Evolutionary conservation across 2,888 invertebrate genomes (phyloP).

Genomic region (Esperia sulphurella): DNA sequence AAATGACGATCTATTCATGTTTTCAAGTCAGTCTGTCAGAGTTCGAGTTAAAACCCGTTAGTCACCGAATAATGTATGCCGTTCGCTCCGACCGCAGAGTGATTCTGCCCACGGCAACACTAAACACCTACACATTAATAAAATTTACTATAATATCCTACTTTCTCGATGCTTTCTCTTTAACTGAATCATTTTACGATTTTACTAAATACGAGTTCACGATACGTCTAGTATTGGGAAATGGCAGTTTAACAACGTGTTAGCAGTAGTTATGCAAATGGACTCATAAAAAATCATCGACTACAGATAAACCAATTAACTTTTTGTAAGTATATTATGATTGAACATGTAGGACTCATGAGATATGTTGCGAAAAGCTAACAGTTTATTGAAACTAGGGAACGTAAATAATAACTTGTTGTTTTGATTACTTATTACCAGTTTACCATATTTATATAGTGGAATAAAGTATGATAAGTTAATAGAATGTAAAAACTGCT

Average conservation of each 20-base stretch:
- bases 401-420: no score
- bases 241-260: neutral
- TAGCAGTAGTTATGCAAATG: no score
- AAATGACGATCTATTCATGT: slow-evolving; percentile 13
- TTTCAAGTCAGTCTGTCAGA: slow-evolving; percentile 23
- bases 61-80: slow-evolving; percentile 29
- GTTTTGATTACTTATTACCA: no score
- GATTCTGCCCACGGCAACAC: slow-evolving; percentile 31
- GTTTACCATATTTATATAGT: no score
- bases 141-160: slow-evolving; percentile 26
- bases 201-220: slow-evolving; percentile 2
- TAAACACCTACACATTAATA: slow-evolving; percentile 36
- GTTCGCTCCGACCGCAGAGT: slow-evolving; percentile 13
- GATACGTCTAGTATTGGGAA: neutral
- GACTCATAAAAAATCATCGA: no score
- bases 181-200: slow-evolving; percentile 10
- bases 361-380: no score
- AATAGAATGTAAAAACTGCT: no score
- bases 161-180: slow-evolving; percentile 35
- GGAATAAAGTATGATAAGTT: no score
- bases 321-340: no score
- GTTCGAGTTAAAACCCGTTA: slow-evolving; percentile 51
- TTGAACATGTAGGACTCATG: no score
- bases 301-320: no score
- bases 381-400: no score